Conservation (phyloP, 2,888 invertebrate species). For the Acanthosepion lycidas region DNA sequence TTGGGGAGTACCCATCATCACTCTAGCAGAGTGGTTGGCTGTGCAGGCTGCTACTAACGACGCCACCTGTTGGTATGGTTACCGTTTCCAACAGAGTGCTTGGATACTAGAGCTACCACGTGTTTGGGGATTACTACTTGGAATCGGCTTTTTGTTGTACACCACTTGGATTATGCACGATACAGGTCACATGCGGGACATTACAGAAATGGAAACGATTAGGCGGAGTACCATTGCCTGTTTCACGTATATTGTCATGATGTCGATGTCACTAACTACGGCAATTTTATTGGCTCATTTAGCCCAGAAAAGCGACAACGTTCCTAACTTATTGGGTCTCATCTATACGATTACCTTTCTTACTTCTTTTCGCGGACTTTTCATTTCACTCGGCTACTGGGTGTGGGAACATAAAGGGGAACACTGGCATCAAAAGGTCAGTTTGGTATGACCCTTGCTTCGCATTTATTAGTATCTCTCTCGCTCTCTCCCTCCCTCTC, state of each 20-base stretch:
- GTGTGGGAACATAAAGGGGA: slow-evolving; percentile 37
- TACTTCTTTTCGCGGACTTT: slow-evolving; percentile 41
- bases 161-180: slow-evolving; percentile 36
- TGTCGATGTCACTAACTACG: not conserved
- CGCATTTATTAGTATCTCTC: too few relatives aligned
- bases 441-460: not conserved
- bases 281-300: not conserved
- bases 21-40: slow-evolving; percentile 36
- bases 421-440: slow-evolving; percentile 39
- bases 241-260: slow-evolving; percentile 9
- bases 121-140: not conserved
- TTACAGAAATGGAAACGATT: not conserved
- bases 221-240: slow-evolving; percentile 1
- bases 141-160: not conserved
- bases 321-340: slow-evolving; percentile 10
- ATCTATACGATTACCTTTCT: slow-evolving; percentile 41
- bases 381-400: slow-evolving; percentile 36
- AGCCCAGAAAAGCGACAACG: slow-evolving; percentile 1
- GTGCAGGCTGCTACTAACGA: slow-evolving; percentile 38
- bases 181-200: slow-evolving; percentile 37
- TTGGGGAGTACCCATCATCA: slow-evolving; percentile 40
- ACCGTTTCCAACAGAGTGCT: slow-evolving; percentile 43
- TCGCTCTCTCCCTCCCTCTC: too few relatives aligned
- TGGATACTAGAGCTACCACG: slow-evolving; percentile 43
- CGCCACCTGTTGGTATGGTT: slow-evolving; percentile 39